phyloP scores from a whole-genome alignment of 2,888 invertebrate species.

The Cantharis lateralis region DNA sequence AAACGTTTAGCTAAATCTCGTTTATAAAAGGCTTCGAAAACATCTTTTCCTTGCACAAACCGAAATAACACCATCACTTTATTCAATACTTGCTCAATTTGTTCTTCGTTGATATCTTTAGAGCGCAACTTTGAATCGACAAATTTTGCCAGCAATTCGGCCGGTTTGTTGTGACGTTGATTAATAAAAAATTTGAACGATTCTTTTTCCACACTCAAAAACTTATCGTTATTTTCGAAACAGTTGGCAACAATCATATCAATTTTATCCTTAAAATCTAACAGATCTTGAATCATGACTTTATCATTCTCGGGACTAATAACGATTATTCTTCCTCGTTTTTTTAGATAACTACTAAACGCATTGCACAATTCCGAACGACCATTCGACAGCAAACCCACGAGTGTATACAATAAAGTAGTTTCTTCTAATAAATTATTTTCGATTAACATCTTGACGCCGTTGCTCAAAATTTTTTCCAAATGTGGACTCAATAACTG shows the following conservation, averaged over 20 bases:
- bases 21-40: conserved; percentile 99
- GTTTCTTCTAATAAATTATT: conserved; percentile 84
- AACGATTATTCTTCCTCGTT: conserved; percentile 89
- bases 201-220: conserved; percentile 87
- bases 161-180: conserved; percentile 93
- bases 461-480: conserved; percentile 83
- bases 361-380: conserved; percentile 80
- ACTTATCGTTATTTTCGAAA: conserved; percentile 89
- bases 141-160: conserved; percentile 97
- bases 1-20: conserved; percentile 95
- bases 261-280: conserved; percentile 95
- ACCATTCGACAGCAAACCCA: conserved; percentile 86
- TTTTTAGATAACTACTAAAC: conserved; percentile 92
- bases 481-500: conserved; percentile 89
- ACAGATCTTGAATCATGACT: conserved; percentile 87
- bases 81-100: conserved; percentile 88
- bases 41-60: conserved; percentile 98
- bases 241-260: conserved; percentile 87
- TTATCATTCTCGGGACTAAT: conserved; percentile 94
- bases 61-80: conserved; percentile 98
- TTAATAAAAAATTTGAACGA: conserved; percentile 97
- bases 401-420: conserved; percentile 82
- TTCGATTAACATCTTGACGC: conserved; percentile 84
- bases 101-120: conserved; percentile 95
- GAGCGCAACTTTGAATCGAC: conserved; percentile 92